Conservation (phyloP, 2,888 invertebrate species). For the Latrodectus elegans region DNA sequence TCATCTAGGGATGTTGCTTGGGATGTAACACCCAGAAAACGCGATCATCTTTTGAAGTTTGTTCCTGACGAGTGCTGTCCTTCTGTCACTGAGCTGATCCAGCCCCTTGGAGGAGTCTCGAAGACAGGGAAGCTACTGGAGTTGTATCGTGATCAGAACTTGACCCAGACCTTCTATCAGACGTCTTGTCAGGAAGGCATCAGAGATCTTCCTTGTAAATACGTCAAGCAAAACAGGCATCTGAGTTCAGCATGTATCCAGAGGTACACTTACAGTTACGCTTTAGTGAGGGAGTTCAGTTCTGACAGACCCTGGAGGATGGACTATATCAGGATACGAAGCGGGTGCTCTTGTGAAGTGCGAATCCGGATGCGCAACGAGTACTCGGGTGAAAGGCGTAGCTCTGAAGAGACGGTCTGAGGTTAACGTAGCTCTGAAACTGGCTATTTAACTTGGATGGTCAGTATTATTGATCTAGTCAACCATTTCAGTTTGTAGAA, state of each 20-base stretch:
- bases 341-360: conserved; percentile 88
- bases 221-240: conserved; percentile 82
- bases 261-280: conserved; percentile 88
- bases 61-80: conserved; percentile 84
- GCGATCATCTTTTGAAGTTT: conserved; percentile 17
- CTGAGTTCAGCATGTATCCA: conserved; percentile 85
- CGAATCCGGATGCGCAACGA: background rate
- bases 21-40: conserved; percentile 35
- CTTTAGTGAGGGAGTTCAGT: conserved; percentile 82
- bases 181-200: conserved; percentile 84
- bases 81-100: conserved; percentile 84
- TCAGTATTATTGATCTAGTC: background rate
- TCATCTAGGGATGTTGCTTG: conserved; percentile 52
- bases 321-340: conserved; percentile 87
- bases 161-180: conserved; percentile 82
- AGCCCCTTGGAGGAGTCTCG: conserved; percentile 85
- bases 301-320: conserved; percentile 80
- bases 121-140: conserved; percentile 80
- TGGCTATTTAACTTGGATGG: too few species aligned
- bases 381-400: background rate
- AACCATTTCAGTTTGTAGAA: background rate
- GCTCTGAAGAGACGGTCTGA: background rate
- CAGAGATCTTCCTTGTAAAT: conserved; percentile 83
- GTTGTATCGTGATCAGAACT: conserved; percentile 82
- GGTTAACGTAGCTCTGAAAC: too few species aligned